Conservation (phyloP, 2,113 vertebrate genomes). For the Limnothrissa miodon region DNA sequence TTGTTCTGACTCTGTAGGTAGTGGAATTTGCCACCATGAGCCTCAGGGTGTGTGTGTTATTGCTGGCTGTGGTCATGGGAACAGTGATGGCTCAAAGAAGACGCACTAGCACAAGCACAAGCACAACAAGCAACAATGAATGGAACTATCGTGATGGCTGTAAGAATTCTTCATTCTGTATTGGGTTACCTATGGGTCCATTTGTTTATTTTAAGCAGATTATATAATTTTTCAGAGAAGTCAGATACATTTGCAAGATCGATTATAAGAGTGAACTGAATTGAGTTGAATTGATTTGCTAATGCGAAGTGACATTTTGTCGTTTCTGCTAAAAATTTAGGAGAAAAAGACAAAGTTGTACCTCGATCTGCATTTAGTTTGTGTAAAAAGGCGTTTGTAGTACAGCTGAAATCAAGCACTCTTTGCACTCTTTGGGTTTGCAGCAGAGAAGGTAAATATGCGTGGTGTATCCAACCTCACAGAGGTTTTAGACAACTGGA, state of each 20-base stretch:
- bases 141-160: conserved; percentile 77
- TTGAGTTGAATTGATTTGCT: not conserved
- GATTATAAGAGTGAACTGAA: not conserved
- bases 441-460: conserved; percentile 74
- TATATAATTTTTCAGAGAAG: conserved; percentile 12
- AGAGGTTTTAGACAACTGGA: conserved; percentile 76
- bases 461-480: conserved; percentile 73
- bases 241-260: not conserved
- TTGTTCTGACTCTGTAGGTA: conserved; percentile 39
- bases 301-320: not conserved
- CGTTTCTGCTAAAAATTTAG: not conserved
- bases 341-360: not conserved
- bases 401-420: not conserved
- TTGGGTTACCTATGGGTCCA: not conserved
- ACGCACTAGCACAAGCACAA: conserved; percentile 33
- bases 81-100: conserved; percentile 60
- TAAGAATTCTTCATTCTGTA: conserved; percentile 49
- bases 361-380: not conserved
- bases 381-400: conserved; percentile 32
- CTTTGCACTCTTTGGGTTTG: not conserved
- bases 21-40: conserved; percentile 54
- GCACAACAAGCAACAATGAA: conserved; percentile 45
- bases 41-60: conserved; percentile 57
- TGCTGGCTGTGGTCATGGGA: conserved; percentile 48
- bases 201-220: not conserved